Evolutionary conservation across 2,797 vertebrate species (phyloP).

Genomic region (Melanotaenia parkinsoni): DNA sequence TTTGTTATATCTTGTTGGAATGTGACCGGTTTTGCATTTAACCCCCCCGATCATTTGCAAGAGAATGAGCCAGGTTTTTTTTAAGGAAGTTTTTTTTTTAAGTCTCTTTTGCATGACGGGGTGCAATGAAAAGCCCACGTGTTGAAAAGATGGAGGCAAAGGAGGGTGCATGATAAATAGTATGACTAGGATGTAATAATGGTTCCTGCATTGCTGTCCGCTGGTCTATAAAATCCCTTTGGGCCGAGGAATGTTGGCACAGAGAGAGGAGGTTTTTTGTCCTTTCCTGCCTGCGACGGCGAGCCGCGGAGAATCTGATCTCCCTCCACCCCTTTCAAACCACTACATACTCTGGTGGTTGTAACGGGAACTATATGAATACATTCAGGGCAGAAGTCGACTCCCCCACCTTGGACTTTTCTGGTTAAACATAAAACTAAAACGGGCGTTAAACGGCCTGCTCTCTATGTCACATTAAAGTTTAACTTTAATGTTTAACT

Average conservation of each 20-base stretch:
- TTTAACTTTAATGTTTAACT: too few species aligned
- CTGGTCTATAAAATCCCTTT: conserved; percentile 84
- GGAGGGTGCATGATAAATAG: conserved; percentile 75
- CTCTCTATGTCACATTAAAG: too few species aligned
- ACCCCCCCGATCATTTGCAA: conserved; percentile 68
- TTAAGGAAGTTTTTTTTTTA: conserved; percentile 41
- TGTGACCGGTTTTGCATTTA: conserved; percentile 64
- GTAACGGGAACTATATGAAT: conserved; percentile 47
- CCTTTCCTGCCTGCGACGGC: conserved; percentile 66
- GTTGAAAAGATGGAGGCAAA: conserved; percentile 52
- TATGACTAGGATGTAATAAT: conserved; percentile 79
- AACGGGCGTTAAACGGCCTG: background rate
- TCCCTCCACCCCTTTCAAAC: conserved; percentile 31
- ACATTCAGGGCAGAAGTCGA: conserved; percentile 40
- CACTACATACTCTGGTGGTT: conserved; percentile 57
- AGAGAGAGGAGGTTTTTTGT: conserved; percentile 72
- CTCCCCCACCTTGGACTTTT: conserved; percentile 11
- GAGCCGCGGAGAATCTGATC: conserved; percentile 60
- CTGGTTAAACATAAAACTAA: background rate
- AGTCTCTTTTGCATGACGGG: conserved; percentile 55
- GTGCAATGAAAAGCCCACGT: conserved; percentile 55
- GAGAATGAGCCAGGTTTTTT: conserved; percentile 52
- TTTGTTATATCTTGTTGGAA: conserved; percentile 65
- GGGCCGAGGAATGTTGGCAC: conserved; percentile 80
- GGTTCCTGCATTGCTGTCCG: conserved; percentile 80